Percentiles rank a stretch among this genome's conserved stretches.
phyloP scores from a whole-genome alignment of 2,113 vertebrate species.

The Ciconia boyciana region DNA sequence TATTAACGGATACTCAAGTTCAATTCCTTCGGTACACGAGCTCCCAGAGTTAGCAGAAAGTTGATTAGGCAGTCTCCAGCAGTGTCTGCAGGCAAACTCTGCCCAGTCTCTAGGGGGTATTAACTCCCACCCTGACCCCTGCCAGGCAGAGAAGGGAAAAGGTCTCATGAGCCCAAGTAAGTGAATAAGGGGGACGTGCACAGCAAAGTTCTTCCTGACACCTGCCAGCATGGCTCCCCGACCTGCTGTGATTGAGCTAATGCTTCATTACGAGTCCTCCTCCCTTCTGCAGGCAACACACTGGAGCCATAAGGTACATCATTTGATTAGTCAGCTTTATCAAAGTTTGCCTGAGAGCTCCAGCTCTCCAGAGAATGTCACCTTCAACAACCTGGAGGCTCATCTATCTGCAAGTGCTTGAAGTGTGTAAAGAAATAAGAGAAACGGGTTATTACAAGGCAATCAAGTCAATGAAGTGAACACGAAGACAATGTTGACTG shows the following conservation, averaged over 20 bases:
- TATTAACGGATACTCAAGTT: not conserved
- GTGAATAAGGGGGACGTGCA: not conserved
- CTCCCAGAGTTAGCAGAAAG: not conserved
- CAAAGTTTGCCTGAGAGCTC: not conserved
- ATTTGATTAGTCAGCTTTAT: not conserved
- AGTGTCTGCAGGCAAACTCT: not conserved
- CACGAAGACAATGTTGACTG: not conserved
- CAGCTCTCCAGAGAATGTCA: not conserved
- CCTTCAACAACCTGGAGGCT: not conserved
- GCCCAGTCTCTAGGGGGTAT: not conserved
- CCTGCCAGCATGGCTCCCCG: not conserved
- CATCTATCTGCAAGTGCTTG: not conserved
- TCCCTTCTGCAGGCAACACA: not conserved
- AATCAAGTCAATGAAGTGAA: not conserved
- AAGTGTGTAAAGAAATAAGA: not conserved
- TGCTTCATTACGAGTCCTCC: not conserved
- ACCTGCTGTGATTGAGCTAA: not conserved
- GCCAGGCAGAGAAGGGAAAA: not conserved
- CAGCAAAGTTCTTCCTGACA: not conserved
- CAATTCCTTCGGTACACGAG: not conserved
- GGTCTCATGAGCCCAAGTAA: not conserved
- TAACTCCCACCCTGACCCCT: not conserved
- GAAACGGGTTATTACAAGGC: not conserved
- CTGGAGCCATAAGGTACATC: not conserved
- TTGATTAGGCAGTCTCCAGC: not conserved